Evolutionary conservation across 2,888 invertebrate species (phyloP).

Genomic region (Ischnura elegans): DNA sequence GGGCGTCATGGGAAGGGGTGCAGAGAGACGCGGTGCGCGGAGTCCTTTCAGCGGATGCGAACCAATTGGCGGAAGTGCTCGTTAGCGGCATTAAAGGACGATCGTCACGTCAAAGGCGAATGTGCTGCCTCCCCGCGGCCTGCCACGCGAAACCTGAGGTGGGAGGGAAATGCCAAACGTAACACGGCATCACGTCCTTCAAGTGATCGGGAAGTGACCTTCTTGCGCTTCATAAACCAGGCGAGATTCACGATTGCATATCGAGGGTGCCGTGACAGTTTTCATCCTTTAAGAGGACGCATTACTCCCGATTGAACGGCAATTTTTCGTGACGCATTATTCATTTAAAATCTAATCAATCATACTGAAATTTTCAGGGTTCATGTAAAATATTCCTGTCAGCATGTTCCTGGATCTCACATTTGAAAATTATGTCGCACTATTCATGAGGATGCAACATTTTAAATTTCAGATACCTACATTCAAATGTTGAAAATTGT

Average conservation of each 20-base stretch:
- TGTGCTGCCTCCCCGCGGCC: neutral
- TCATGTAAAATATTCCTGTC: too few species aligned
- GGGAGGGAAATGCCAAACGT: neutral
- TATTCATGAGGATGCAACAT: too few species aligned
- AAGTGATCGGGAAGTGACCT: neutral
- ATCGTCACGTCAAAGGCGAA: neutral
- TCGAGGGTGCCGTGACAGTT: neutral
- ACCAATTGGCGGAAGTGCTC: slow-evolving; percentile 35
- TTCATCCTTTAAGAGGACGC: too few species aligned
- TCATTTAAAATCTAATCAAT: too few species aligned
- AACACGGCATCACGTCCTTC: neutral
- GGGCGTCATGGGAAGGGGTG: neutral
- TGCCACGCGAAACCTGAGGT: neutral
- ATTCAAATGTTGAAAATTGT: too few species aligned
- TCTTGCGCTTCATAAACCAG: neutral
- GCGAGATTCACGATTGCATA: neutral
- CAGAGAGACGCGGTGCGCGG: neutral
- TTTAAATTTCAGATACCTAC: too few species aligned
- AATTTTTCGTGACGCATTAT: too few species aligned
- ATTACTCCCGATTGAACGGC: too few species aligned
- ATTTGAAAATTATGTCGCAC: too few species aligned
- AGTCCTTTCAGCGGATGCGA: neutral
- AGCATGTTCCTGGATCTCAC: too few species aligned
- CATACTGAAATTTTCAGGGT: too few species aligned
- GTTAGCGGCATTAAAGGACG: neutral